Conservation (phyloP, 2,888 invertebrate genomes). For the Lepidocyrtinus sp. region DNA sequence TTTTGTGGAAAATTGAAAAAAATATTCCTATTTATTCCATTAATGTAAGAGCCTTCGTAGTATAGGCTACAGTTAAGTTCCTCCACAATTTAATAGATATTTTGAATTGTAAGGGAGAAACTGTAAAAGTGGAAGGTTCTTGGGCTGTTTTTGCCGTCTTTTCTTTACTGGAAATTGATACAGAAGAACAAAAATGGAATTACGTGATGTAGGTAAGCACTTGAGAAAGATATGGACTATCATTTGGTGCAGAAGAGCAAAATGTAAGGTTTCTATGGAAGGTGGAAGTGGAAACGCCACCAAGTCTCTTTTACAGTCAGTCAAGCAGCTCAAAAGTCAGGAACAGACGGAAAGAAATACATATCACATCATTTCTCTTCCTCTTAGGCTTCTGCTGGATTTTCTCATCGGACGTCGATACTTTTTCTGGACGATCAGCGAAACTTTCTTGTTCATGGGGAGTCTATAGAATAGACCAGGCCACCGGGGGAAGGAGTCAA, state of each 20-base stretch:
- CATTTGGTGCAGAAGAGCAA: not conserved
- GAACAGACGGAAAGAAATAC: not conserved
- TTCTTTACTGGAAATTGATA: slow-evolving; percentile 2
- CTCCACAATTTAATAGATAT: too few species aligned
- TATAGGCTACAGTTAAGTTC: too few species aligned
- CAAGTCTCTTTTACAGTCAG: slow-evolving; percentile 7
- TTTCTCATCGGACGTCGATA: too few species aligned
- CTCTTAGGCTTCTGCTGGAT: too few species aligned
- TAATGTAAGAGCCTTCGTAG: too few species aligned
- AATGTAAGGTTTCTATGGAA: too few species aligned
- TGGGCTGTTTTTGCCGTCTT: slow-evolving; percentile 1
- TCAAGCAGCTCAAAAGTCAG: slow-evolving; percentile 18
- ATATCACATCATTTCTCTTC: slow-evolving; percentile 1
- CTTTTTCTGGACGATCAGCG: slow-evolving; percentile 9
- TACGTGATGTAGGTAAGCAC: not conserved
- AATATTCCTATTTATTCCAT: too few species aligned
- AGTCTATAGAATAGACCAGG: too few species aligned
- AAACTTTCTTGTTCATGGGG: too few species aligned
- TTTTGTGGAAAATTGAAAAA: not conserved
- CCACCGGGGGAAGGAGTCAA: slow-evolving; percentile 6
- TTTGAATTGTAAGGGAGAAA: too few species aligned
- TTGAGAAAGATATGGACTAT: slow-evolving; percentile 7
- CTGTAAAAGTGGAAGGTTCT: too few species aligned
- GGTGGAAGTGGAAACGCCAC: not conserved
- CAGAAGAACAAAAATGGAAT: not conserved